Conservation (phyloP, 2,113 vertebrate species). For the Corynorhinus townsendii region DNA sequence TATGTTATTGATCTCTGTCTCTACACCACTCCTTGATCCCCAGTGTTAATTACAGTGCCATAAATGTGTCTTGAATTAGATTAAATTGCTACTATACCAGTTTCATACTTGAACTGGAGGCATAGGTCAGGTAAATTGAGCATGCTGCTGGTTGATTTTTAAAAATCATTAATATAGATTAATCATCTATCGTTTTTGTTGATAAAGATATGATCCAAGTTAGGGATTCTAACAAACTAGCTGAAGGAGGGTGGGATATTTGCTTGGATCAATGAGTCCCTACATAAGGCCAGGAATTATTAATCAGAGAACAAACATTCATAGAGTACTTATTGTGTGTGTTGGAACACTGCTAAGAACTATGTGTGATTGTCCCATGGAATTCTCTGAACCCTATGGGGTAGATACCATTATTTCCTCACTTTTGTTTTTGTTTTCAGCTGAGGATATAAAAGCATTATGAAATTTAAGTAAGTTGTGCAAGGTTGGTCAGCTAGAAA, state of each 20-base stretch:
- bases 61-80: not conserved
- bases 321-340: not conserved
- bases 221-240: not conserved
- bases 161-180: not conserved
- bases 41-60: not conserved
- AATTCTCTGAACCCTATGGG: not conserved
- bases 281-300: not conserved
- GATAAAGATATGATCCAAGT: not conserved
- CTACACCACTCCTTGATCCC: not conserved
- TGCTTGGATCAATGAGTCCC: not conserved
- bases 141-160: not conserved
- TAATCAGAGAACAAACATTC: not conserved
- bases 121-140: not conserved
- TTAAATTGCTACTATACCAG: not conserved
- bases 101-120: not conserved
- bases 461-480: constrained; percentile 5
- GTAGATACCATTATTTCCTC: not conserved
- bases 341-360: not conserved
- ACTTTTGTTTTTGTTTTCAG: constrained; percentile 44
- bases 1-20: not conserved
- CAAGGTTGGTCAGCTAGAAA: not conserved
- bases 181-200: not conserved
- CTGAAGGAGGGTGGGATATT: not conserved
- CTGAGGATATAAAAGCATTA: not conserved
- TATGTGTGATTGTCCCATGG: not conserved